Conservation (phyloP, 2,888 invertebrate genomes). For the Steinernema carpocapsae region DNA sequence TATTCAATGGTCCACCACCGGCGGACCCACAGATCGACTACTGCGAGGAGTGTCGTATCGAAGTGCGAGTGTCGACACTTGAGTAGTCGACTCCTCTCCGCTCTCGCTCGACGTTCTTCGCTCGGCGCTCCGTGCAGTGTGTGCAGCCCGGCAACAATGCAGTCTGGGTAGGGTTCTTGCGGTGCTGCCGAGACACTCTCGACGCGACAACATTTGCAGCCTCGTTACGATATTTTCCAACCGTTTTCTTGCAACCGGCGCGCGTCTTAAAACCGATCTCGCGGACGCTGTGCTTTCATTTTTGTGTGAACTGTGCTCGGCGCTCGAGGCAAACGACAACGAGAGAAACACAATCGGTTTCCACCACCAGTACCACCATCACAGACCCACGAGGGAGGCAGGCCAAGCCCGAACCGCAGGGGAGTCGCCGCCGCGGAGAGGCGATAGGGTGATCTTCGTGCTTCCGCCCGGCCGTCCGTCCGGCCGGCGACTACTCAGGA, state of each 20-base stretch:
- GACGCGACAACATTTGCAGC: conserved; percentile 31
- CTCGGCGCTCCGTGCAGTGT: not conserved
- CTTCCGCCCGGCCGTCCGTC: not conserved
- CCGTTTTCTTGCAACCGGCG: not conserved
- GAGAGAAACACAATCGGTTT: not conserved
- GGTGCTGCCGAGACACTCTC: not conserved
- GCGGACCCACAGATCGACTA: not conserved
- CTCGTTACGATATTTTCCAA: conserved; percentile 29
- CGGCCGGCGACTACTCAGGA: not conserved
- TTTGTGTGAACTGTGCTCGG: conserved; percentile 17
- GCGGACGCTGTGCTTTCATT: too few relatives aligned
- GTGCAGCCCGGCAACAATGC: conserved; percentile 9
- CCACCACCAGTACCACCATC: too few relatives aligned
- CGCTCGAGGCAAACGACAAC: conserved; percentile 22
- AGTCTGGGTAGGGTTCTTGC: not conserved
- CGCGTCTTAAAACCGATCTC: too few relatives aligned
- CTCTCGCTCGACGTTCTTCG: too few relatives aligned
- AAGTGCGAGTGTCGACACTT: conserved; percentile 30
- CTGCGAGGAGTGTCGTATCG: not conserved
- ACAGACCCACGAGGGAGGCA: too few relatives aligned
- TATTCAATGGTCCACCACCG: not conserved
- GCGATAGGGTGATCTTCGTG: conserved; percentile 16
- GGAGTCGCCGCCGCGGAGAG: too few relatives aligned
- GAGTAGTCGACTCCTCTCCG: not conserved
- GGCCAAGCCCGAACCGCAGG: too few relatives aligned